Evolutionary conservation across 2,888 invertebrate species (phyloP), one percentile per base, ranked within the genome.

Genomic region (Gastracanthus pulcherrimus): DNA sequence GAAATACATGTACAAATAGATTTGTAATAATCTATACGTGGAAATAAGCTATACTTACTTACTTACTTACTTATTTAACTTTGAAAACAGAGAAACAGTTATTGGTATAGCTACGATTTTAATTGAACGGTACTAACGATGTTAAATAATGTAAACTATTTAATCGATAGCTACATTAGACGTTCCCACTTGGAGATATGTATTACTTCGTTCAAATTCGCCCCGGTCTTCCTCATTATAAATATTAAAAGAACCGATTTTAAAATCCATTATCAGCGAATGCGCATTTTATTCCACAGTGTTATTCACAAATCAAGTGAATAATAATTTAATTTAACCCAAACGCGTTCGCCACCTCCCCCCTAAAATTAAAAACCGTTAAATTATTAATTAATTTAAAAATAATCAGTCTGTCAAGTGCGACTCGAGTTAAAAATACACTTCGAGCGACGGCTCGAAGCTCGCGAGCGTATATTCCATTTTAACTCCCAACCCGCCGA

Each of bases 381-480:
- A 76, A 31, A 55, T 38, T 16, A 72, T 19, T 41, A 41, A 60
- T 26, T 55, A 19, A 34, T 16, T 19, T 75, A 70, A 66, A 34
- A 62, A 64, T 71, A 71, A 71, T 80, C 58, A 76, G 64, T 80
- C 70, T 76, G 19, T 70, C 41, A 58, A 51, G 9, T 31, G 23
- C 16, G 16, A 78, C 51, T 34, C 66, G 76, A 80, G 64, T 71
- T 76, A 55, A 76, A 41, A 36, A 64, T n/a, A n/a, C 13, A 6
- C 58, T 76, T 60, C 19, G 23, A 76, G 19, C 16, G n/a, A 11
- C 64, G 31, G 16, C 29, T 41, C 31, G 31, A 60, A 29, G 29
- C 41, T 23, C n/a, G 0, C 16, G 48, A 71, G 11, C 9, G 41
- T 31, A 11, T 51, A 71, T 64, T 78, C 62, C 51, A 64, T 66